These are phyloP conservation scores for Chrysopa pallens DNA, from an alignment of 1,140 invertebrate species.

Conservation along the genomic window DNA sequence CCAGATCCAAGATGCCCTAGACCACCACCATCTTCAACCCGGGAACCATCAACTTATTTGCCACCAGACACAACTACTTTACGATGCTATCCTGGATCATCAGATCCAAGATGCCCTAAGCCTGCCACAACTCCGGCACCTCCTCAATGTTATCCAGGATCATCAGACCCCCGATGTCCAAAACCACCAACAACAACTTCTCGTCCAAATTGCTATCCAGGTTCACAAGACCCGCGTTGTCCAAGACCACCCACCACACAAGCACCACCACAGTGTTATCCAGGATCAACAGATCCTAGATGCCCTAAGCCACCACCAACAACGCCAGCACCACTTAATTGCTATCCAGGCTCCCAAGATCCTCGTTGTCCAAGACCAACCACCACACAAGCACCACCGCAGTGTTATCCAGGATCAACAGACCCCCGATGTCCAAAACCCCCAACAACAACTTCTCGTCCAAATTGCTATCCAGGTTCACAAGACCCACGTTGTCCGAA, in stretches of 20 bases:
- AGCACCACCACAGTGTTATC: conserved; percentile 14
- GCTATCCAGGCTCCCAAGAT: conserved; percentile 15
- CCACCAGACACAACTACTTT: conserved; percentile 9
- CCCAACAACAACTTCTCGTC: too few relatives aligned
- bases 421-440: too few relatives aligned
- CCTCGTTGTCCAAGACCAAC: conserved; percentile 17
- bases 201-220: conserved; percentile 12
- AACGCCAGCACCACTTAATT: conserved; percentile 9
- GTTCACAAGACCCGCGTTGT: conserved; percentile 18
- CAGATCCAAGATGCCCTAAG: conserved; percentile 23
- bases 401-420: too few relatives aligned
- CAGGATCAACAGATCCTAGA: conserved; percentile 22
- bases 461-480: too few relatives aligned
- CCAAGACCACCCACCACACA: conserved; percentile 10
- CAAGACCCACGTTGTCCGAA: too few relatives aligned
- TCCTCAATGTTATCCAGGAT: conserved; percentile 22
- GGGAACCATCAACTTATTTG: conserved; percentile 7
- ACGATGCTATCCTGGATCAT: conserved; percentile 16
- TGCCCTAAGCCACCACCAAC: conserved; percentile 13
- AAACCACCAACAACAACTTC: conserved; percentile 13
- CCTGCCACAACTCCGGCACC: conserved; percentile 12
- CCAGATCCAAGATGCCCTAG: conserved; percentile 11
- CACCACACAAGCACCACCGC: too few relatives aligned
- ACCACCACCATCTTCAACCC: conserved; percentile 8
- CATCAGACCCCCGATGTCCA: conserved; percentile 23